Conservation (phyloP, 2,797 vertebrate species). For the Enteromius radiatus region DNA sequence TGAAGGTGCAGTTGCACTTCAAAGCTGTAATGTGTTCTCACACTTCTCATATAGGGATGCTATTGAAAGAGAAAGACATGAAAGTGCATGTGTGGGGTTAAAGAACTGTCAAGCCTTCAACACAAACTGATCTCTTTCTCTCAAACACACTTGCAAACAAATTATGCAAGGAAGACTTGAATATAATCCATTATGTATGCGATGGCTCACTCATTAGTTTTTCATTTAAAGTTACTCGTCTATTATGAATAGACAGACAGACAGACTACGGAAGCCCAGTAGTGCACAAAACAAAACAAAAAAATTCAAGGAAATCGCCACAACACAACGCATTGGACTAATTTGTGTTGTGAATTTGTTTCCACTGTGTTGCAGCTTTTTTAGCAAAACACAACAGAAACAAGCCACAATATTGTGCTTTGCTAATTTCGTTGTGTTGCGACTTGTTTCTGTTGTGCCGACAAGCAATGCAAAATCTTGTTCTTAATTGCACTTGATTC, state of each 20-base stretch:
- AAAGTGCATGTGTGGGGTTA: conserved; percentile 50
- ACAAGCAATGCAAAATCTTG: no score
- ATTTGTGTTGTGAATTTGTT: no score
- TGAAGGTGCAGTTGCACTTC: conserved; percentile 58
- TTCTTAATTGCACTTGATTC: no score
- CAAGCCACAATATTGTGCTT: no score
- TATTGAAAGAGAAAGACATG: conserved; percentile 35
- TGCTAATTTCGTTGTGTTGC: no score
- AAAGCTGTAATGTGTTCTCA: conserved; percentile 48
- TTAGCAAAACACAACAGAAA: no score
- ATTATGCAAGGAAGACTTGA: neutral
- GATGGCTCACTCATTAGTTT: neutral
- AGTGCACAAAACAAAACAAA: neutral
- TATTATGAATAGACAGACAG: neutral
- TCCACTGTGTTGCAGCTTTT: no score
- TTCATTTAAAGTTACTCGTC: conserved; percentile 1
- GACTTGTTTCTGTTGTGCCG: no score
- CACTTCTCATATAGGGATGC: conserved; percentile 27
- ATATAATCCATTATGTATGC: conserved; percentile 3
- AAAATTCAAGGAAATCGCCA: neutral
- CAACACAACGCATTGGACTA: no score
- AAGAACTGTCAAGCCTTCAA: conserved; percentile 21
- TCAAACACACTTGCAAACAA: conserved; percentile 15
- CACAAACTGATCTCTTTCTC: neutral
- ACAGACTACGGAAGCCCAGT: neutral